These are phyloP conservation scores for Papilio protenor DNA, from an alignment of 2,888 invertebrate species.

Conservation along the genomic window DNA sequence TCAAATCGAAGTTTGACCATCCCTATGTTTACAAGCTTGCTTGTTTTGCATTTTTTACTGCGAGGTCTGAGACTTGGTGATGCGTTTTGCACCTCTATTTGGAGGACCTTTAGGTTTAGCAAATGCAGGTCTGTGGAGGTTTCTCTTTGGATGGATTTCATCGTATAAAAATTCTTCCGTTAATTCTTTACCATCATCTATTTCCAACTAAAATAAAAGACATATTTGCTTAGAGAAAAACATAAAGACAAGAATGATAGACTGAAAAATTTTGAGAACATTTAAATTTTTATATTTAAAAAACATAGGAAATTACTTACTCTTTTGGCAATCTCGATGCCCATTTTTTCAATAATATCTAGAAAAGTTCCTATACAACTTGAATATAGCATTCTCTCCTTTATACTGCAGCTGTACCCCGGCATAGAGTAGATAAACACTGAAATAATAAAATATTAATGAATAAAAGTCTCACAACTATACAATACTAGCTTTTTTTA, in stretches of 20 bases:
- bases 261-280: not conserved
- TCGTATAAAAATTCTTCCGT: slow-evolving; percentile 96
- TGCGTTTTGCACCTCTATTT: slow-evolving; percentile 94
- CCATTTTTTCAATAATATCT: slow-evolving; percentile 91
- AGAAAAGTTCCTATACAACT: slow-evolving; percentile 97
- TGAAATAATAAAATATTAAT: slow-evolving; percentile 69
- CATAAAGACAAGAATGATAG: not conserved
- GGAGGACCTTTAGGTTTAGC: slow-evolving; percentile 98
- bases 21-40: no score
- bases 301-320: slow-evolving; percentile 78
- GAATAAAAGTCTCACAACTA: not conserved
- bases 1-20: not conserved
- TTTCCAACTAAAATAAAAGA: slow-evolving; percentile 90
- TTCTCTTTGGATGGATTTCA: slow-evolving; percentile 96
- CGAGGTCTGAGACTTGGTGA: slow-evolving; percentile 88
- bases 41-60: slow-evolving; percentile 56
- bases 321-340: slow-evolving; percentile 93
- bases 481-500: not conserved
- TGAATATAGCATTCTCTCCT: slow-evolving; percentile 99
- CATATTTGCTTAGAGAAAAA: not conserved
- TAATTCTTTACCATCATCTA: slow-evolving; percentile 94
- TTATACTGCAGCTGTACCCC: slow-evolving; percentile 97
- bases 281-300: not conserved
- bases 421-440: slow-evolving; percentile 99
- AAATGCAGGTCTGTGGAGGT: slow-evolving; percentile 95